Percentiles rank a stretch among this genome's conserved stretches.
Conservation (phyloP, 2,797 vertebrate genomes). For the Cyclura pinguis region DNA sequence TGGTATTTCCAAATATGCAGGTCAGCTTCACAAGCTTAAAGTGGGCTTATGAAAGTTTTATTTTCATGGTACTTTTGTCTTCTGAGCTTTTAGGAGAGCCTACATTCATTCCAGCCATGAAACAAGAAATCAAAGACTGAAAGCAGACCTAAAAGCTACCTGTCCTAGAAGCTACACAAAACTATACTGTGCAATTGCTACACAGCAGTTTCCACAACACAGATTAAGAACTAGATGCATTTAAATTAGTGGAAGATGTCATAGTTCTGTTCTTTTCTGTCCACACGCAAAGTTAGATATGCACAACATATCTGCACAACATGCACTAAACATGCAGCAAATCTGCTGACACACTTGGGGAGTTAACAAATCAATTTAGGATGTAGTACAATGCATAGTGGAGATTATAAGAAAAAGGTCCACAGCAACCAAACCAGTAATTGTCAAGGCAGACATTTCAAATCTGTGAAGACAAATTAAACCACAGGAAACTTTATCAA, state of each 20-base stretch:
- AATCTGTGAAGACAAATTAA: not conserved
- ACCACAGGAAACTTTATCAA: not conserved
- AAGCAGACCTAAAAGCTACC: not conserved
- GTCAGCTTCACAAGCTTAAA: not conserved
- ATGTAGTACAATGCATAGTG: not conserved
- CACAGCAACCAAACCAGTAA: not conserved
- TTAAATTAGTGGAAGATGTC: not conserved
- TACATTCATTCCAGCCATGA: conserved; percentile 13
- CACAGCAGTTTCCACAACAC: not conserved
- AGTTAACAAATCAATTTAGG: not conserved
- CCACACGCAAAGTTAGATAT: not conserved
- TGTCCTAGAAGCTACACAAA: not conserved
- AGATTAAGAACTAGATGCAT: not conserved
- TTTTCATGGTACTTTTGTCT: not conserved
- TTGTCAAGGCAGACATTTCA: not conserved
- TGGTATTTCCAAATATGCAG: not conserved
- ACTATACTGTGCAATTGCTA: not conserved
- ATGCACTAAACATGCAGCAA: not conserved
- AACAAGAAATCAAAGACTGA: not conserved
- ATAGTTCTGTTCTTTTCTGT: not conserved
- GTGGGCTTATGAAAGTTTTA: not conserved
- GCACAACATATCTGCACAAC: not conserved
- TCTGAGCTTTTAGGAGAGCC: not conserved
- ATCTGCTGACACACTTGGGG: not conserved
- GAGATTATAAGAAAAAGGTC: not conserved